These are phyloP conservation scores for Argynnis bischoffii DNA, from an alignment of 2,888 invertebrate genomes.

Conservation along the genomic window DNA sequence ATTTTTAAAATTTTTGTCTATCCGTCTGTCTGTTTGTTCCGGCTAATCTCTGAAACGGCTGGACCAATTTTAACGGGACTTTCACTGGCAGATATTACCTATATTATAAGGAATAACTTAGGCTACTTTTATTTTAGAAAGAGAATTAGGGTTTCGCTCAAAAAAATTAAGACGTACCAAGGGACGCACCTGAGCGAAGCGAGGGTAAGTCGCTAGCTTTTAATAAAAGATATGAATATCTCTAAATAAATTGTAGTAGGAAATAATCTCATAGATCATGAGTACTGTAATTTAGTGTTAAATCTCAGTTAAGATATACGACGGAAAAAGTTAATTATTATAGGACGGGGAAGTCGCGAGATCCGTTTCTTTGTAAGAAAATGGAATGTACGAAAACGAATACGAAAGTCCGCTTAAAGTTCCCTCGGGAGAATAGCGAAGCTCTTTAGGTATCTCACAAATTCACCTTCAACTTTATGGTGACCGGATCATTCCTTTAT, in stretches of 20 bases:
- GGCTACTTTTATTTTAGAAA: too few species aligned
- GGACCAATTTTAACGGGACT: too few species aligned
- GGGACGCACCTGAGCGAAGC: too few species aligned
- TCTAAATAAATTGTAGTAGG: conserved; percentile 25
- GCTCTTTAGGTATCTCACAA: conserved; percentile 61
- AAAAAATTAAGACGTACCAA: too few species aligned
- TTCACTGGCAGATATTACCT: too few species aligned
- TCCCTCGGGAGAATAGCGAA: conserved; percentile 39
- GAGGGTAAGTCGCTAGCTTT: too few species aligned
- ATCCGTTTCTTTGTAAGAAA: conserved; percentile 64
- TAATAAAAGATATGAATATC: conserved; percentile 12
- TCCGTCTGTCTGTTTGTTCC: too few species aligned
- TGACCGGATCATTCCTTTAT: conserved; percentile 53
- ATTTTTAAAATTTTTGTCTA: too few species aligned
- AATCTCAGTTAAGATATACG: conserved; percentile 39
- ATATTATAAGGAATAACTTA: too few species aligned
- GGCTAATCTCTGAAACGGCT: too few species aligned
- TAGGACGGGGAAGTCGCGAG: conserved; percentile 63
- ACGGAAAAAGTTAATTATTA: conserved; percentile 43
- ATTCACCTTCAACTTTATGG: conserved; percentile 58
- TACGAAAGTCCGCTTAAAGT: conserved; percentile 50
- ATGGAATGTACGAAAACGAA: conserved; percentile 67
- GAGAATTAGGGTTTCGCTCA: too few species aligned
- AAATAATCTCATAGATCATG: conserved; percentile 22
- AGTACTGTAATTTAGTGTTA: conserved; percentile 34